Evolutionary conservation across 2,113 vertebrate species (phyloP).

Genomic region (Carlito syrichta): DNA sequence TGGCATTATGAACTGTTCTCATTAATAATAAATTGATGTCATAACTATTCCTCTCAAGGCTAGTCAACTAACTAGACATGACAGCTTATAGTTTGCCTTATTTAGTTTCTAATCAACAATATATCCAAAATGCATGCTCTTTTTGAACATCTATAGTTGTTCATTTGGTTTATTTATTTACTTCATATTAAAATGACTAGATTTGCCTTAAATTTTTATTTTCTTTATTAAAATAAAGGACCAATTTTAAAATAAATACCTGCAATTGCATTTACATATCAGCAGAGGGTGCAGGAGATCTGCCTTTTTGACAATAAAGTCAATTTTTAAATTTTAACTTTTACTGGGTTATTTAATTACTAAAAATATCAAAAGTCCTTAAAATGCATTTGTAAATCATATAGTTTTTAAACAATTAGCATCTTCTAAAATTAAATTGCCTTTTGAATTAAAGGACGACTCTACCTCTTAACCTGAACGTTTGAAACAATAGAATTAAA

Average conservation of each 20-base stretch:
- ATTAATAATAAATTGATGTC: neutral
- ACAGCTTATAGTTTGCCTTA: neutral
- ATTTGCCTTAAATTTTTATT: neutral
- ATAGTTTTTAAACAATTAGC: neutral
- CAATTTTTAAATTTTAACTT: neutral
- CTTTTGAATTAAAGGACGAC: neutral
- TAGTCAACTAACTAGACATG: neutral
- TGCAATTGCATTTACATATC: neutral
- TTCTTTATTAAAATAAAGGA: neutral
- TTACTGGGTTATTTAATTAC: neutral
- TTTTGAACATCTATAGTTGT: neutral
- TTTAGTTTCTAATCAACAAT: neutral
- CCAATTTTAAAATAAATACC: neutral
- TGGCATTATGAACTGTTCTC: neutral
- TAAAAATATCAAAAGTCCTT: neutral
- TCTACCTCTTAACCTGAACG: neutral
- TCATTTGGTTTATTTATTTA: neutral
- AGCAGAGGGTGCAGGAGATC: constrained; percentile 48
- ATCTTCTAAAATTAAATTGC: neutral
- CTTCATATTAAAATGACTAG: neutral
- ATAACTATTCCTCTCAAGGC: neutral
- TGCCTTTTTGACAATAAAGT: neutral
- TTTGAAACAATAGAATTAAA: neutral
- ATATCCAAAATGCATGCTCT: neutral
- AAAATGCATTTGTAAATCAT: neutral